Evolutionary conservation across 2,888 invertebrate species (phyloP).

Genomic region (Petrolisthes manimaculis): DNA sequence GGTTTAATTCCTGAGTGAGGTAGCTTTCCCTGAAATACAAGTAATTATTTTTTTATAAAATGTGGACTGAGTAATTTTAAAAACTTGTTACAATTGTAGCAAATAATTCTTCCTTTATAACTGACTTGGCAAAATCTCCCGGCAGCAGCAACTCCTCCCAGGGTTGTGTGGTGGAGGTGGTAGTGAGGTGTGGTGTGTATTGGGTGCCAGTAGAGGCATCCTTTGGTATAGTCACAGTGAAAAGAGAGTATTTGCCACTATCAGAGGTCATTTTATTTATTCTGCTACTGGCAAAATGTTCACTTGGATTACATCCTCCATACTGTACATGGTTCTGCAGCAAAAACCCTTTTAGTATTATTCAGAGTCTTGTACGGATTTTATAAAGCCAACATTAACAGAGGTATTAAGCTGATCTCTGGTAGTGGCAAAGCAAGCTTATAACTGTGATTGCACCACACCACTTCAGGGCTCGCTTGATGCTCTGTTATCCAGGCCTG

Average conservation of each 20-base stretch:
- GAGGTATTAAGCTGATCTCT: too few species aligned
- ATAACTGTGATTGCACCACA: background rate
- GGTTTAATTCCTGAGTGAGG: background rate
- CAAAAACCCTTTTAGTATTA: too few species aligned
- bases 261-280: too few species aligned
- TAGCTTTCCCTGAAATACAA: background rate
- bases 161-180: constrained; percentile 41
- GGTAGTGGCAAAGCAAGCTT: too few species aligned
- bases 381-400: too few species aligned
- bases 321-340: too few species aligned
- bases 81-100: background rate
- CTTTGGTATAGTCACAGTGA: too few species aligned
- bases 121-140: background rate
- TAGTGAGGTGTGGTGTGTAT: constrained; percentile 32
- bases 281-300: too few species aligned
- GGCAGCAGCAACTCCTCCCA: constrained; percentile 30
- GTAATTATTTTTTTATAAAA: background rate
- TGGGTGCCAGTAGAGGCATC: too few species aligned
- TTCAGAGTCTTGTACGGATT: too few species aligned
- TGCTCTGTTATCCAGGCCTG: constrained; percentile 31
- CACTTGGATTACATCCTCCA: too few species aligned
- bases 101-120: background rate
- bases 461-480: constrained; percentile 33
- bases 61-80: constrained; percentile 11
- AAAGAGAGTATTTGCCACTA: too few species aligned